Base-by-base conservation (phyloP, 2,113 vertebrate genomes). In the Heptranchias perlo region DNA sequence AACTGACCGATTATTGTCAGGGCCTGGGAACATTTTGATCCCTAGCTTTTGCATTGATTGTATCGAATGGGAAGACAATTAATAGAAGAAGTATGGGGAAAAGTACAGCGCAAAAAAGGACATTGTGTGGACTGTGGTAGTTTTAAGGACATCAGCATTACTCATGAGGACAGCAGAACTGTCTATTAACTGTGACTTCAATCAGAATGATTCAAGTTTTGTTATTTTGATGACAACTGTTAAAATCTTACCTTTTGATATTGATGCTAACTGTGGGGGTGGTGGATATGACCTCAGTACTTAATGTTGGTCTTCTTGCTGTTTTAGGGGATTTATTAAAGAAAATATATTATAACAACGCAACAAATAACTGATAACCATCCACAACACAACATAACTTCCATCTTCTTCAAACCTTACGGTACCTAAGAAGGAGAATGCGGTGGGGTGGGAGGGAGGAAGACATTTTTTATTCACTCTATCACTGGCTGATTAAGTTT, bases 191-290 rank as follows among this genome's bases (percentile, higher is more conserved):
- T 49, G 7, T 86, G 82, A 86, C 28, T 58, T 91, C 35, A 93
- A 62, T 93, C 35, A 7, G 89, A 82, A 82, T 82, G 39, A 82
- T 3, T 23, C 35, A 62, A 93, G 14, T 64, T 8, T 93, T 31
- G 4, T 87, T 92, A 93, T 4, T 39, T 62, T 52, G 4, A 39
- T 23, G 89, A 64, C n/a, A n/a, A 44, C 54, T 39, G 39, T 62
- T 39, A 11, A 62, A 93, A 62, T 64, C 58, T 93, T 23, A 93
- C 89, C 58, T 93, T 93, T 1, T 13, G 31, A 0, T n/a, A 8
- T 62, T 21, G 7, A 0, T 39, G 14, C 1, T 0, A 21, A 8
- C 5, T 16, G n/a, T n/a, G n/a, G n/a, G n/a, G n/a, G n/a, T n/a
- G n/a, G n/a, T n/a, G n/a, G n/a, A n/a, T n/a, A n/a, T n/a, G n/a